Evolutionary conservation across 2,888 invertebrate species (phyloP).

Genomic region (Pyralis farinalis): DNA sequence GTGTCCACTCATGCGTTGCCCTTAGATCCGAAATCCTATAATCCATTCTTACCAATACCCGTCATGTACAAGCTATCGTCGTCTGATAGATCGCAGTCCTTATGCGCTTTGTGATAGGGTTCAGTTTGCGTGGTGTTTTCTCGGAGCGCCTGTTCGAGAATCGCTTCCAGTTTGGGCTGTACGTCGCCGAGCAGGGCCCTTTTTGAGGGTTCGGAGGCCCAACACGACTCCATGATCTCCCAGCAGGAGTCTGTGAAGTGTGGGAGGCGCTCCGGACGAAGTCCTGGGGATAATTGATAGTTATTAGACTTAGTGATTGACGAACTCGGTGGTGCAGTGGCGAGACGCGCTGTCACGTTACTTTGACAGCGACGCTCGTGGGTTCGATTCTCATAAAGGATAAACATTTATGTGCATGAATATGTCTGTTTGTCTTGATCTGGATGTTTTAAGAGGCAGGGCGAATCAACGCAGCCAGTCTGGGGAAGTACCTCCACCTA

Average conservation of each 20-base stretch:
- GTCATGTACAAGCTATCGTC: slow-evolving; percentile 48
- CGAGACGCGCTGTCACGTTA: too few species aligned
- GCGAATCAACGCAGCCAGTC: too few species aligned
- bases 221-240: slow-evolving; percentile 91
- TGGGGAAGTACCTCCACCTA: too few species aligned
- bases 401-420: too few species aligned
- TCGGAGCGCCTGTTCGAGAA: slow-evolving; percentile 40
- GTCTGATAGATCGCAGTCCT: slow-evolving; percentile 23
- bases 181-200: slow-evolving; percentile 91
- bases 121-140: slow-evolving; percentile 14
- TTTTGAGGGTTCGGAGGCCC: slow-evolving; percentile 87
- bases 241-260: slow-evolving; percentile 90
- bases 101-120: slow-evolving; percentile 11
- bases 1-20: too few species aligned
- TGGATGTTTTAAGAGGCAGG: too few species aligned
- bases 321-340: too few species aligned
- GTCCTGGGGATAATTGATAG: too few species aligned
- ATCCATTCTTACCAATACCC: slow-evolving; percentile 25
- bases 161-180: slow-evolving; percentile 83
- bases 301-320: too few species aligned
- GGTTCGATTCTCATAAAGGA: too few species aligned
- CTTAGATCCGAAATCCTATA: background rate
- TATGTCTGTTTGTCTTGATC: too few species aligned
- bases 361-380: too few species aligned
- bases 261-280: slow-evolving; percentile 88